Percentiles rank a stretch among this genome's conserved stretches.
phyloP scores from a whole-genome alignment of 2,888 invertebrate genomes.

The Aricia artaxerxes region DNA sequence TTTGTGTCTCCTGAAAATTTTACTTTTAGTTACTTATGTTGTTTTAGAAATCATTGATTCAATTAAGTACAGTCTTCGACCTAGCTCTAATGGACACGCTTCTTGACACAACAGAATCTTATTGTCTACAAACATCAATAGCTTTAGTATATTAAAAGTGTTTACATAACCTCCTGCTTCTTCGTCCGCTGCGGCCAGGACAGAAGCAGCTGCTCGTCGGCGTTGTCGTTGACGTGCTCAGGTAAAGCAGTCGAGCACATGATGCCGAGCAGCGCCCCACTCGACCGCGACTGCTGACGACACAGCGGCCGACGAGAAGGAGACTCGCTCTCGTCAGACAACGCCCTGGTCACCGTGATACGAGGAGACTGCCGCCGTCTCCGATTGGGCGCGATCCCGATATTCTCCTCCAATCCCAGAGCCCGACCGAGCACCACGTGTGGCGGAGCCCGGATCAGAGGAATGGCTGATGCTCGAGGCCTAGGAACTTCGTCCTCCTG shows the following conservation, averaged over 20 bases:
- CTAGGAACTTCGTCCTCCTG: constrained; percentile 67
- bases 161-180: constrained; percentile 65
- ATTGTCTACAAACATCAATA: constrained; percentile 59
- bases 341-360: constrained; percentile 86
- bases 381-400: constrained; percentile 53
- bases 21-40: no score
- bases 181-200: constrained; percentile 75
- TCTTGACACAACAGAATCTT: constrained; percentile 55
- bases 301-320: constrained; percentile 74
- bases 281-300: constrained; percentile 73
- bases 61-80: background rate
- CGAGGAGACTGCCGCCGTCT: constrained; percentile 82
- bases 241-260: constrained; percentile 71
- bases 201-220: constrained; percentile 77
- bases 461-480: constrained; percentile 67
- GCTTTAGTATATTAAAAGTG: constrained; percentile 47
- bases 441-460: constrained; percentile 76
- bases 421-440: constrained; percentile 82
- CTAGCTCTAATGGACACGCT: constrained; percentile 12
- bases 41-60: no score
- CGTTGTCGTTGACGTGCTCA: constrained; percentile 56
- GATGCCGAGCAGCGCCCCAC: constrained; percentile 71
- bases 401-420: constrained; percentile 74
- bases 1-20: no score
- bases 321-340: constrained; percentile 86